Conservation (phyloP, 2,888 invertebrate species). For the Baronia brevicornis region DNA sequence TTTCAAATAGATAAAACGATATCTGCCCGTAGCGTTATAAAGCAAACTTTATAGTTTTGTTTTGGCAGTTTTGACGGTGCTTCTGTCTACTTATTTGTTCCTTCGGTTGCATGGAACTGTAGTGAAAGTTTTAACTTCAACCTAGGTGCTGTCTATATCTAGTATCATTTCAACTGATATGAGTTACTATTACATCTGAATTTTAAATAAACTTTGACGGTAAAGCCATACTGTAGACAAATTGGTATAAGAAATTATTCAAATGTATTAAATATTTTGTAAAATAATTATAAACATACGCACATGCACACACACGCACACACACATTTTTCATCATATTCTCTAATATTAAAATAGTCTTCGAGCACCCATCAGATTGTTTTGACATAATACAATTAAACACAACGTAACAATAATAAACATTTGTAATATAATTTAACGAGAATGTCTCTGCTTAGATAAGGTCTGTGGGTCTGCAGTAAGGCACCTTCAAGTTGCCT, state of each 20-base stretch:
- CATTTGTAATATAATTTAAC: slow-evolving; percentile 38
- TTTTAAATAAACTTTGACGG: no score
- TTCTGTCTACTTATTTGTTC: slow-evolving; percentile 73
- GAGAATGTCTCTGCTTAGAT: slow-evolving; percentile 37
- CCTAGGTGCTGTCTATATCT: slow-evolving; percentile 57
- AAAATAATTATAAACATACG: no score
- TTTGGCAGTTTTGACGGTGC: slow-evolving; percentile 74
- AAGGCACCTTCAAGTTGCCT: slow-evolving; percentile 39
- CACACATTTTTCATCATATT: no score
- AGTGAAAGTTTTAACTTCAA: slow-evolving; percentile 67
- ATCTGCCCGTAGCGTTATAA: slow-evolving; percentile 66
- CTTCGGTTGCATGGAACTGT: slow-evolving; percentile 59
- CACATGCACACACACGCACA: no score
- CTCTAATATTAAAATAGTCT: no score
- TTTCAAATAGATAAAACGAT: slow-evolving; percentile 69
- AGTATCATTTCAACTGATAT: slow-evolving; percentile 61
- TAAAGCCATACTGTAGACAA: no score
- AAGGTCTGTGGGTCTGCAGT: slow-evolving; percentile 35
- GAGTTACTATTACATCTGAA: no score
- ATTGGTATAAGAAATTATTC: no score
- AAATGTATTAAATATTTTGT: no score
- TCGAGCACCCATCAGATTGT: no score
- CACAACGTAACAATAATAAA: slow-evolving; percentile 21
- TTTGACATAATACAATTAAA: no score
- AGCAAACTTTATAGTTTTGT: slow-evolving; percentile 76